phyloP scores from a whole-genome alignment of 2,888 invertebrate genomes.

The Bhutanitis thaidina region DNA sequence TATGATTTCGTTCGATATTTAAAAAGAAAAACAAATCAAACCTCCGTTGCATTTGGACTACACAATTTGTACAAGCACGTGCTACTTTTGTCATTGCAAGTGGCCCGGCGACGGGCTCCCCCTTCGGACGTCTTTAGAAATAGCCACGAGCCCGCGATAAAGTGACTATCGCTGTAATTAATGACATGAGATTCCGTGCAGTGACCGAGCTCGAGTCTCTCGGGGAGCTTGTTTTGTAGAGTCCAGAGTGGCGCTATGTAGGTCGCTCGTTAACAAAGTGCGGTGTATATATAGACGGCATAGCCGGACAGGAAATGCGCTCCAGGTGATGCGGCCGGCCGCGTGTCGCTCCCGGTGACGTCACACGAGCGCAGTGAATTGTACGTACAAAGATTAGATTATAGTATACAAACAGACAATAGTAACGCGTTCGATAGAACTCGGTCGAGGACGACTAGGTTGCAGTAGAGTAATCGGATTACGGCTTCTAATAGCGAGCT shows the following conservation, averaged over 20 bases:
- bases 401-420: no score
- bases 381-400: no score
- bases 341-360: not conserved
- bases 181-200: not conserved
- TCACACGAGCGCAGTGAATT: not conserved
- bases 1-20: no score
- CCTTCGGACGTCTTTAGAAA: not conserved
- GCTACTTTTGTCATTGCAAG: not conserved
- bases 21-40: no score
- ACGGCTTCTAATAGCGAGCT: not conserved
- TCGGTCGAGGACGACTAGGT: not conserved
- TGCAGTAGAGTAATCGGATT: not conserved
- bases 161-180: not conserved
- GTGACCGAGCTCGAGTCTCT: not conserved
- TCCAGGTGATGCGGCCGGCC: not conserved
- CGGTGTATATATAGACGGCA: not conserved
- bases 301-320: not conserved
- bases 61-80: not conserved
- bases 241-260: not conserved
- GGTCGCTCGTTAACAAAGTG: conserved; percentile 1
- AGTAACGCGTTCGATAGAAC: not conserved
- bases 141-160: not conserved
- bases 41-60: not conserved
- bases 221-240: not conserved
- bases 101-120: not conserved